Conservation (phyloP, 1,140 invertebrate species). For the Zelostemma sp. region DNA sequence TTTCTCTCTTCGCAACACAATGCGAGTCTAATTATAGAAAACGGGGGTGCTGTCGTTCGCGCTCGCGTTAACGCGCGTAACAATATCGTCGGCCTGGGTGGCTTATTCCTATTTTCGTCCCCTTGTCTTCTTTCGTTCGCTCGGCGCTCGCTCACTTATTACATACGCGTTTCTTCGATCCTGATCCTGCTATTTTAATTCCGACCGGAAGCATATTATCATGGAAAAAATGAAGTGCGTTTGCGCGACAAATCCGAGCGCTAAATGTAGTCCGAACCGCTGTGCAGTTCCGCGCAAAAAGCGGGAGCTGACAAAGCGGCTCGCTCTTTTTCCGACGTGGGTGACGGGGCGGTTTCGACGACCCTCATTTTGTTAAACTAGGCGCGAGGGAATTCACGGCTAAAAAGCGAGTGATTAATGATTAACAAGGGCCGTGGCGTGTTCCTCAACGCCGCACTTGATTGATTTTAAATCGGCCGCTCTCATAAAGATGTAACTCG, state of each 20-base stretch:
- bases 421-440: conserved; percentile 51
- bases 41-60: conserved; percentile 42
- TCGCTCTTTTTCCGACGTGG: conserved; percentile 55
- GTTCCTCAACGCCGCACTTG: conserved; percentile 54
- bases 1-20: conserved; percentile 56
- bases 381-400: conserved; percentile 66
- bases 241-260: too few species aligned
- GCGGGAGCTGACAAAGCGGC: conserved; percentile 49
- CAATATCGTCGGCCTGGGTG: conserved; percentile 58
- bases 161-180: too few species aligned
- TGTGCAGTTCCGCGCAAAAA: conserved; percentile 3
- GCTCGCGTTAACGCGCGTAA: conserved; percentile 52
- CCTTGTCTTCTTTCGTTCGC: conserved; percentile 55
- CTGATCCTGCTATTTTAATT: conserved; percentile 62
- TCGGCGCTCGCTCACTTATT: too few species aligned
- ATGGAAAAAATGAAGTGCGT: too few species aligned
- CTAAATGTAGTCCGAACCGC: too few species aligned
- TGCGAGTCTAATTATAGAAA: conserved; percentile 66
- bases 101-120: conserved; percentile 61
- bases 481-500: conserved; percentile 9
- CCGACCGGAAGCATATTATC: too few species aligned
- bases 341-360: conserved; percentile 65
- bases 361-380: conserved; percentile 67
- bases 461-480: conserved; percentile 64
- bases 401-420: conserved; percentile 70